Evolutionary conservation across 2,797 vertebrate species (phyloP).

Genomic region (Tolypeutes matacus): DNA sequence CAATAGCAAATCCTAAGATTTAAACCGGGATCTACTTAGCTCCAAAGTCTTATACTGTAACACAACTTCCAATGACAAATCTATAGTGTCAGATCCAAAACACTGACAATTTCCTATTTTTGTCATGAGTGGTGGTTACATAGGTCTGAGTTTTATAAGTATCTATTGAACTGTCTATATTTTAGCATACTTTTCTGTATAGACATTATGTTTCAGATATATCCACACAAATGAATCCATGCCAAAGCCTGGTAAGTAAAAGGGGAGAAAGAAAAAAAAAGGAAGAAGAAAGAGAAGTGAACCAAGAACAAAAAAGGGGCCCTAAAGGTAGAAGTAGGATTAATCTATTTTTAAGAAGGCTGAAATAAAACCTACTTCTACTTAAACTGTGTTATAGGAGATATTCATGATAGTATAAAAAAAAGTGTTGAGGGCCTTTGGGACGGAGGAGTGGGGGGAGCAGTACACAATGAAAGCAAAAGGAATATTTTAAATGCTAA

Average conservation of each 20-base stretch:
- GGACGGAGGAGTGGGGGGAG: neutral
- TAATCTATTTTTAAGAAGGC: conserved; percentile 25
- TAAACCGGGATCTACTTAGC: neutral
- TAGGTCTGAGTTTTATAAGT: neutral
- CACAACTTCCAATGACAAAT: conserved; percentile 40
- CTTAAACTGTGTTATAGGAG: conserved; percentile 58
- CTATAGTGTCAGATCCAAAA: conserved; percentile 16
- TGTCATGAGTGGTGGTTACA: conserved; percentile 3
- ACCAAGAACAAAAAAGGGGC: neutral
- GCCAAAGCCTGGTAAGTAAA: neutral
- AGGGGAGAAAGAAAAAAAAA: neutral
- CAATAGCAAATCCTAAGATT: neutral
- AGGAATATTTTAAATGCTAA: conserved; percentile 30
- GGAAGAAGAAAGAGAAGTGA: neutral
- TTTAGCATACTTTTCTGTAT: conserved; percentile 53
- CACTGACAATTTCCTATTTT: conserved; percentile 53
- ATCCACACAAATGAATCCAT: conserved; percentile 12
- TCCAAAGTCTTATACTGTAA: conserved; percentile 32
- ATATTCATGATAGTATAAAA: neutral
- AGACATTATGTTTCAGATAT: conserved; percentile 18
- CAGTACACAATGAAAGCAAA: neutral
- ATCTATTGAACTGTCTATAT: conserved; percentile 13
- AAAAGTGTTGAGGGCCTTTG: neutral
- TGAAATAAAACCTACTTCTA: conserved; percentile 65
- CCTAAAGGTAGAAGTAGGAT: neutral